These are phyloP conservation scores for Forbesichthys agassizii DNA, from an alignment of 2,113 vertebrate species.

Conservation along the genomic window DNA sequence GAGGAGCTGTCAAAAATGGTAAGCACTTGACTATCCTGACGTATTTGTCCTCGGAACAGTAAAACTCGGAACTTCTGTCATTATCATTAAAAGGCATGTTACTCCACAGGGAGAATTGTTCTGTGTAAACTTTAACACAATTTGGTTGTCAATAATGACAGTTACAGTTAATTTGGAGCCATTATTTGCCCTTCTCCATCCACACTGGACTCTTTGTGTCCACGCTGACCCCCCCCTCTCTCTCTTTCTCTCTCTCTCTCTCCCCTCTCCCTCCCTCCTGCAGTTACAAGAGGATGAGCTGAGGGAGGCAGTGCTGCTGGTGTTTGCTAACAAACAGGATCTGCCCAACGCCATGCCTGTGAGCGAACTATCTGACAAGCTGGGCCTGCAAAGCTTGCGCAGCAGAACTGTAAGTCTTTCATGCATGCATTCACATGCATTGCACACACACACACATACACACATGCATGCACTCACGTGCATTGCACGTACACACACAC, in stretches of 20 bases:
- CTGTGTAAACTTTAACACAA: neutral
- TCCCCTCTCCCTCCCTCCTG: neutral
- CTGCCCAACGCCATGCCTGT: conserved; percentile 88
- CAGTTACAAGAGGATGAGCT: conserved; percentile 87
- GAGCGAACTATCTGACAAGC: conserved; percentile 85
- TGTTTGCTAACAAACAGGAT: conserved; percentile 93
- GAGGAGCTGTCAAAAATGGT: conserved; percentile 90
- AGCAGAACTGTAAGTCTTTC: conserved; percentile 79
- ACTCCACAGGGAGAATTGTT: neutral
- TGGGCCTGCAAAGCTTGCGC: conserved; percentile 82
- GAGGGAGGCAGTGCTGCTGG: conserved; percentile 83
- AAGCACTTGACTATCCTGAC: conserved; percentile 23
- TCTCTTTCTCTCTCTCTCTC: neutral
- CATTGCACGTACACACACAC: neutral
- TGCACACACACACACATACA: neutral
- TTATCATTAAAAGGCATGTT: neutral
- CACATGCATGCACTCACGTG: neutral
- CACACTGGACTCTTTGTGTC: neutral
- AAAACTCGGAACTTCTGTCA: neutral
- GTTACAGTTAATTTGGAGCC: neutral
- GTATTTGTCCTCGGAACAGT: neutral
- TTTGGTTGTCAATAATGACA: neutral
- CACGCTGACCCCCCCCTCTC: neutral
- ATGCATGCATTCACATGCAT: neutral
- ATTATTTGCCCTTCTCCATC: neutral